A percentile compares a stretch with the other conserved stretches of the same genome.
Evolutionary conservation across 1,140 invertebrate genomes (phyloP).

Genomic region (Lysiphlebus fabarum): DNA sequence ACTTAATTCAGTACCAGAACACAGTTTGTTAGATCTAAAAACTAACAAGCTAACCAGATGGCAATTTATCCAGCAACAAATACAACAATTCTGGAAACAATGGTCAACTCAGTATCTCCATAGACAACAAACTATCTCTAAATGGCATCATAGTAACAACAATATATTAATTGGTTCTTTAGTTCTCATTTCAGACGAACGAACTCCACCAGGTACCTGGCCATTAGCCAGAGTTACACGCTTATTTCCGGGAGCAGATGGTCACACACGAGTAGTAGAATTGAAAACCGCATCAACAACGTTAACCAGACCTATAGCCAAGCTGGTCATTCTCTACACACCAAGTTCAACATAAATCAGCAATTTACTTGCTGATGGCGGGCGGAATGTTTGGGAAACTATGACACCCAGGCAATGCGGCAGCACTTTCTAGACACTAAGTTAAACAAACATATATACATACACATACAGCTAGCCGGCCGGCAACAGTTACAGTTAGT

Average conservation of each 20-base stretch:
- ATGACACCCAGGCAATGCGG: not conserved
- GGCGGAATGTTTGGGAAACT: not conserved
- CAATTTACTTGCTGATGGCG: too few species aligned
- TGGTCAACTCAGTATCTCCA: constrained; percentile 10
- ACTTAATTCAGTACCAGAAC: not conserved
- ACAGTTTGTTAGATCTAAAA: not conserved
- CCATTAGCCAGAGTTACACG: constrained; percentile 31
- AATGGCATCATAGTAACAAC: constrained; percentile 5
- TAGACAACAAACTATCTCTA: constrained; percentile 3
- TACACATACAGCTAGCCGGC: not conserved
- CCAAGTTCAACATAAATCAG: not conserved
- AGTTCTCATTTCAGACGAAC: constrained; percentile 8
- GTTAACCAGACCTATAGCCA: not conserved
- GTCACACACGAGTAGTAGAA: constrained; percentile 29
- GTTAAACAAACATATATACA: not conserved
- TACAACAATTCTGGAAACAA: constrained; percentile 11
- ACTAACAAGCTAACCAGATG: not conserved
- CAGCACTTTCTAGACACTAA: not conserved
- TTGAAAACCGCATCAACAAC: not conserved
- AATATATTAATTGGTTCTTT: constrained; percentile 17
- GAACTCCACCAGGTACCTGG: constrained; percentile 35
- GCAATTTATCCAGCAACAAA: not conserved
- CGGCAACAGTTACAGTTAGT: too few species aligned
- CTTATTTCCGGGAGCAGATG: constrained; percentile 32
- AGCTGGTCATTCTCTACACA: not conserved